phyloP scores from a whole-genome alignment of 1,140 invertebrate genomes.

The Tenebrio molitor region DNA sequence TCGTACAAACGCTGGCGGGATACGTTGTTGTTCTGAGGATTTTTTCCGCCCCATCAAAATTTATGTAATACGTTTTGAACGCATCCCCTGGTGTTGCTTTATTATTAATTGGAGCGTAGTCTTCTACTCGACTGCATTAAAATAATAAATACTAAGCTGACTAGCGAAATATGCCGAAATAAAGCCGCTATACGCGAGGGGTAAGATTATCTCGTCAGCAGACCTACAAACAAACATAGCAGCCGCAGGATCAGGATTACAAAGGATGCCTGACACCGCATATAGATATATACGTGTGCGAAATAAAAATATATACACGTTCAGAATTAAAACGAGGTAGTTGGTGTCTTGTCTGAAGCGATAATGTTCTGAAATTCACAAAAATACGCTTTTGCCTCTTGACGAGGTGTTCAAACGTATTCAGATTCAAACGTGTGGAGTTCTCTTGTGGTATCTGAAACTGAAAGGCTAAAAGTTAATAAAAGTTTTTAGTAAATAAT shows the following conservation, averaged over 20 bases:
- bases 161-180: constrained; percentile 37
- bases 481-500: too few species aligned
- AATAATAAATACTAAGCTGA: constrained; percentile 38
- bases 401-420: too few species aligned
- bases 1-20: neutral
- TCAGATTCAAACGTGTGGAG: too few species aligned
- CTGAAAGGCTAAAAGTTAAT: too few species aligned
- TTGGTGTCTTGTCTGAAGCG: neutral
- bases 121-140: constrained; percentile 32
- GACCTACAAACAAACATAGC: constrained; percentile 40
- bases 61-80: constrained; percentile 7
- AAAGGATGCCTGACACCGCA: constrained; percentile 41
- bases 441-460: too few species aligned
- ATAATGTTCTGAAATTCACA: neutral
- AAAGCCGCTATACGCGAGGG: constrained; percentile 33
- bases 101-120: constrained; percentile 9
- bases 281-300: constrained; percentile 43
- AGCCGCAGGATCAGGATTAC: constrained; percentile 41
- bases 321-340: constrained; percentile 15
- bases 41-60: constrained; percentile 23
- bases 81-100: neutral
- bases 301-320: constrained; percentile 47
- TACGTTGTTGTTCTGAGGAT: neutral
- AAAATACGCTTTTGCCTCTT: too few species aligned
- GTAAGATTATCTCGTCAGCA: constrained; percentile 38